Evolutionary conservation across 2,113 vertebrate species (phyloP).

Genomic region (Ifrita kowaldi): DNA sequence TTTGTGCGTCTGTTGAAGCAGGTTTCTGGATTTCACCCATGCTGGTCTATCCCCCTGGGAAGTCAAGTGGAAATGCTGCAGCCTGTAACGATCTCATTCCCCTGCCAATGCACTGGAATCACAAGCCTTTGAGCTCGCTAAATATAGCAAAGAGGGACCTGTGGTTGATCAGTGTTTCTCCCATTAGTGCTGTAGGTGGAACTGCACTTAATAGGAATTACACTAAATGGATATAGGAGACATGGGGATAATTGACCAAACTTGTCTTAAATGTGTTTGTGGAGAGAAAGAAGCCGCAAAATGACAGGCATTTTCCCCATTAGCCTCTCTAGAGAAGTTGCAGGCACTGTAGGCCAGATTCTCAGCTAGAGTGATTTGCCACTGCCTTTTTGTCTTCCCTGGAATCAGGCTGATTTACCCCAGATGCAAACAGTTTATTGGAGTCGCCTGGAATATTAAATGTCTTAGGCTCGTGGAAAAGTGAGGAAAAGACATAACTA

Average conservation of each 20-base stretch:
- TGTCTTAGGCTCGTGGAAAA: neutral
- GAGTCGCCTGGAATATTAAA: neutral
- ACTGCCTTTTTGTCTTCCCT: conserved; percentile 19
- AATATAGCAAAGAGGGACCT: conserved; percentile 61
- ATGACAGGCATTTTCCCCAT: conserved; percentile 65
- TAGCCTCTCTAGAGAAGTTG: conserved; percentile 53
- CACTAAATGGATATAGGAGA: conserved; percentile 73
- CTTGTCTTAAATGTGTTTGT: conserved; percentile 66
- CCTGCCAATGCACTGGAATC: conserved; percentile 46
- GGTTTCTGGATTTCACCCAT: conserved; percentile 55
- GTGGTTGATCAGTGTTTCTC: conserved; percentile 60
- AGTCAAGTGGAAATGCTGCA: conserved; percentile 46
- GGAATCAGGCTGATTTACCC: conserved; percentile 24
- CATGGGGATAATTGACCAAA: conserved; percentile 72
- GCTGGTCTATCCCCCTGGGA: conserved; percentile 56
- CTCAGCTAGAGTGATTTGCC: conserved; percentile 28
- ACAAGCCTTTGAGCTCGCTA: conserved; percentile 13
- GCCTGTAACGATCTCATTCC: conserved; percentile 58
- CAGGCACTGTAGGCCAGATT: conserved; percentile 41
- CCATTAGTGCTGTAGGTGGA: conserved; percentile 73
- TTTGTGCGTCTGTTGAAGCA: conserved; percentile 15
- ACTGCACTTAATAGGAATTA: conserved; percentile 72
- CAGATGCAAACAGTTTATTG: neutral
- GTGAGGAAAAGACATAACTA: conserved; percentile 17
- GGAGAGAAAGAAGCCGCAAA: conserved; percentile 67